Percentiles rank a stretch among this genome's conserved stretches.
These are phyloP conservation scores for Hydrolagus colliei DNA, from an alignment of 2,797 vertebrate genomes.

Conservation along the genomic window DNA sequence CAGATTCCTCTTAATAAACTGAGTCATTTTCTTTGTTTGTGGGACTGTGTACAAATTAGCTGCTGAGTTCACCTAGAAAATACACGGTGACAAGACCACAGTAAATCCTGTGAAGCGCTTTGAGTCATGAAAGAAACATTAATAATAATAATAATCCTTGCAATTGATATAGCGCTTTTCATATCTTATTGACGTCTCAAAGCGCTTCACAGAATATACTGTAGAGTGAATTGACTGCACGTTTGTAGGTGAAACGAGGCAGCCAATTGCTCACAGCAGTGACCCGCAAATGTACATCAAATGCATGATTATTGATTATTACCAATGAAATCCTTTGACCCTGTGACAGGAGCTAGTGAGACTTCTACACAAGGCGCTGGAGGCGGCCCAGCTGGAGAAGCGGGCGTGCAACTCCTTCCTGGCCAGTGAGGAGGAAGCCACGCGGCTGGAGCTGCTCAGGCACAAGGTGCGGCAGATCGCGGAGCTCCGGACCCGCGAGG, in stretches of 20 bases:
- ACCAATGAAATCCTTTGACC: background rate
- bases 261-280: too few species aligned
- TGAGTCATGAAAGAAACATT: background rate
- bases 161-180: too few species aligned
- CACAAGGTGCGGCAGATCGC: conserved; percentile 74
- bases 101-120: background rate
- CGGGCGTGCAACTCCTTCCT: conserved; percentile 69
- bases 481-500: conserved; percentile 57
- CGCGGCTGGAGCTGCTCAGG: conserved; percentile 76
- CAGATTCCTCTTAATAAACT: too few species aligned
- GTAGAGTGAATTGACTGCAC: too few species aligned
- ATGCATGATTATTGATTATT: background rate
- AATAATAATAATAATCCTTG: background rate
- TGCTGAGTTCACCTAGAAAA: background rate
- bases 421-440: conserved; percentile 62
- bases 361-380: conserved; percentile 80
- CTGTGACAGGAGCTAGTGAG: conserved; percentile 73
- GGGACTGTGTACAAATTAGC: too few species aligned
- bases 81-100: background rate
- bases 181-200: too few species aligned
- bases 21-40: too few species aligned
- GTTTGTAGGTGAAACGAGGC: too few species aligned
- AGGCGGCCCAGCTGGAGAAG: conserved; percentile 84
- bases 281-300: too few species aligned
- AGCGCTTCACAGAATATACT: too few species aligned